A percentile compares a stretch with the other conserved stretches of the same genome.
phyloP scores from a whole-genome alignment of 2,888 invertebrate species.

The Eilema griseolum region DNA sequence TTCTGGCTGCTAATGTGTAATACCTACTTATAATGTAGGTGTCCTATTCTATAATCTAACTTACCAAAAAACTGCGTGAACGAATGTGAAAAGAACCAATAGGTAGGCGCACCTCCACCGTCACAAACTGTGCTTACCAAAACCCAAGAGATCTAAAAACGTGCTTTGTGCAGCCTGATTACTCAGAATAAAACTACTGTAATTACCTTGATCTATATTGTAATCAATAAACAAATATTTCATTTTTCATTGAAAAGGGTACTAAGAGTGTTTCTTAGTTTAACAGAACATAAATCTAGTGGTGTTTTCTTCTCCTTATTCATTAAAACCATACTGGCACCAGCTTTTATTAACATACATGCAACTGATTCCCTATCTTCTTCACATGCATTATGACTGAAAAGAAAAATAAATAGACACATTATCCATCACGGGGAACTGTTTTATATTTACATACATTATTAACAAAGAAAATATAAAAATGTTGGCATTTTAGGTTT shows the following conservation, averaged over 20 bases:
- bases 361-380: slow-evolving; percentile 91
- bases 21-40: no score
- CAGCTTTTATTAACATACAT: slow-evolving; percentile 88
- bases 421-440: not conserved
- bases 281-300: slow-evolving; percentile 86
- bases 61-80: no score
- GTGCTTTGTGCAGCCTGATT: no score
- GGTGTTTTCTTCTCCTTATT: slow-evolving; percentile 91
- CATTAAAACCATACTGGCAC: slow-evolving; percentile 86
- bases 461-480: not conserved
- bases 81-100: no score
- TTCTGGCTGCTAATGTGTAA: no score
- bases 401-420: slow-evolving; percentile 46
- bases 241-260: slow-evolving; percentile 48
- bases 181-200: not conserved
- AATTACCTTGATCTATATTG: not conserved
- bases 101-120: no score
- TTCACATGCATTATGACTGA: slow-evolving; percentile 93
- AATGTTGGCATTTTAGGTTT: no score
- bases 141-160: no score
- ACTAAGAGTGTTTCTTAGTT: slow-evolving; percentile 62
- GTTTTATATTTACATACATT: not conserved
- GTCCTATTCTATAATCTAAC: no score
- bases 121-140: no score
- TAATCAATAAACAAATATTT: not conserved